Base-by-base conservation (phyloP, 2,888 invertebrate genomes). In the Hypolimnas misippus region DNA sequence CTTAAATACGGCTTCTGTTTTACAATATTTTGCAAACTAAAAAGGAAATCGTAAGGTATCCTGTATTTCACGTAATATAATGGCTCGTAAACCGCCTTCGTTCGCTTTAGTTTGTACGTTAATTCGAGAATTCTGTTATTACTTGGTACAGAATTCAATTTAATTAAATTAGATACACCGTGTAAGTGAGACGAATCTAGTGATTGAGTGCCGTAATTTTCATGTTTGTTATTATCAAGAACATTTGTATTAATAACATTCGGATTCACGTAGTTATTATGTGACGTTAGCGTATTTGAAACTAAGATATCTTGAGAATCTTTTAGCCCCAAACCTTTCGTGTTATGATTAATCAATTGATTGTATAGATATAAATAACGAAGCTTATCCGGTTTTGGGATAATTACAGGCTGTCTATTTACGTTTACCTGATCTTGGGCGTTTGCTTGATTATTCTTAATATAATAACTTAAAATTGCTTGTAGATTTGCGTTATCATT, bases 41-140 rank as follows among this genome's bases (percentile, higher is more conserved):
- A 60, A 12, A 84, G 51, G 53, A 86, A 86, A 0, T 69, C 69
- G 5, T 83, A 83, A 8, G 87, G 86, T 16, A 88, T 65, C 62
- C 76, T 78, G 53, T 86, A 88, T 74, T 87, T 87, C 0, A 87
- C 81, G 62, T 81, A 86, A 69, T 83, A 84, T 7, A 76, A 72
- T 2, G 86, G 83, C 40, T 82, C 78, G 42, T 83, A 80, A 33
- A 78, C 61, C 0, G 82, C 79, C 4, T 76, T 71, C 1, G 81
- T 79, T 38, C 73, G 76, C 69, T 81, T 83, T 0, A 89, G 59
- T 60, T 79, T 70, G 69, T 86, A 89, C 3, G 86, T 87, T 42
- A 89, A 67, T 72, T 88, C 88, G 50, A 88, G 75, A 46, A 78
- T 66, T 31, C 78, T 81, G 17, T 74, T 72, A 33, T 72, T 72